Percentiles rank a stretch among this genome's conserved stretches.
Conservation (phyloP, 2,113 vertebrate genomes). For the Saccopteryx leptura region DNA sequence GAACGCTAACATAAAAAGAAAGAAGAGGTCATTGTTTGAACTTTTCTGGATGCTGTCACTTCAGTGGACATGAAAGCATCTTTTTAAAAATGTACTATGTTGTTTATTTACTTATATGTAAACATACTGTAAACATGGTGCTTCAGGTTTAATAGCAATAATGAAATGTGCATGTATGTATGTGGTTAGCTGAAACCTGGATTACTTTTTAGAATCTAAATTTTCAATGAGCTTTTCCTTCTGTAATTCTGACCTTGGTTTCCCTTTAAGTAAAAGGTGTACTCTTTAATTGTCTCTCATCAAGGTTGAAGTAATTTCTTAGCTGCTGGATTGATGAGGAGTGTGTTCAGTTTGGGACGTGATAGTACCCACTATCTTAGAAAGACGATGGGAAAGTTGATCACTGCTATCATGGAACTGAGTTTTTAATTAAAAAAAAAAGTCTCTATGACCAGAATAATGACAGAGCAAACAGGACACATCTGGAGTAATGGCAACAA, state of each 20-base stretch:
- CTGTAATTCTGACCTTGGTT: not conserved
- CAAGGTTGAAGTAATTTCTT: not conserved
- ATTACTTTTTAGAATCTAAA: constrained; percentile 21
- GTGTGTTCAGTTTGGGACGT: not conserved
- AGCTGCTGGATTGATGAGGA: not conserved
- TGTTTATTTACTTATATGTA: not conserved
- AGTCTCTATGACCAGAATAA: not conserved
- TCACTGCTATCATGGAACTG: not conserved
- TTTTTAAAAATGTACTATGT: not conserved
- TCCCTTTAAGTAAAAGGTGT: not conserved
- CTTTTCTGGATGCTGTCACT: not conserved
- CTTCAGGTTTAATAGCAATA: not conserved
- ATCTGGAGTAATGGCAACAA: not conserved
- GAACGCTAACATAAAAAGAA: not conserved
- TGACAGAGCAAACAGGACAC: not conserved
- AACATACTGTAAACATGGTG: not conserved
- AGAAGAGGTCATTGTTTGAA: not conserved
- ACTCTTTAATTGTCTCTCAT: not conserved
- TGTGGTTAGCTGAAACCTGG: not conserved
- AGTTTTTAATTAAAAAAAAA: not conserved
- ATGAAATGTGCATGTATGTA: not conserved
- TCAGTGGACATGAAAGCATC: not conserved
- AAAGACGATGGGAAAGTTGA: not conserved
- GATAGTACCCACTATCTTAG: not conserved
- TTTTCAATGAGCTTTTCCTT: not conserved